Base-by-base conservation (phyloP, 2,113 vertebrate genomes). In the Myanophis thanlyinensis region DNA sequence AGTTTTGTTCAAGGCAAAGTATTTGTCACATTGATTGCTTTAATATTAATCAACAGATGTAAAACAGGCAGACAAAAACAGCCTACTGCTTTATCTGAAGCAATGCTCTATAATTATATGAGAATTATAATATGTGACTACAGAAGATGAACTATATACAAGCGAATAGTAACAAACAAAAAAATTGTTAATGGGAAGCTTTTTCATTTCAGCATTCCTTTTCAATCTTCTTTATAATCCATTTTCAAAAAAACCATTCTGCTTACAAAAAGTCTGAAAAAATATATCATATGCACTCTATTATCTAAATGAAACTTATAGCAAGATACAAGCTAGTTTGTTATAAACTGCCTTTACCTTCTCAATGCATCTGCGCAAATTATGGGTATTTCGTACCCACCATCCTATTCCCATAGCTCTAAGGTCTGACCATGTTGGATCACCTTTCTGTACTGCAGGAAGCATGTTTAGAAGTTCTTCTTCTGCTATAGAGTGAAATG, bases 401-500 rank as follows among this genome's bases (percentile, higher is more conserved):
- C 99, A 99, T 54, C 99, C 99, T 47, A 99, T 91, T 27, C 99
- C 99, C 99, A 99, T 99, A 40, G 99, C 98, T 96, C 98, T 98
- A 51, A 99, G 98, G 94, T 99, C 99, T 8, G 99, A 97, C 99
- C 99, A 99, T 20, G 98, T 97, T 35, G 98, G 98, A 94, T 99
- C 98, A 51, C 97, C 97, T 93, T 98, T 99, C 96, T 99, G 99
- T 93, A 99, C 95, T 48, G 98, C 97, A 85, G 99, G 99, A 3
- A 99, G 97, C 98, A 99, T 98, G 95, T 97, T 98, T 67, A 99
- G 95, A 52, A 99, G 97, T 92, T 99, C 99, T 96, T 99, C 99
- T 97, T 99, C 99, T 0, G 99, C 99, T 94, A 99, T 99, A 0
- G 99, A 99, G 96, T 99, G 99, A 97, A 99, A 99, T 0, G 99